Evolutionary conservation across 2,797 vertebrate genomes (phyloP), one percentile per base, ranked within the genome.

Genomic region (Xenopus petersii): DNA sequence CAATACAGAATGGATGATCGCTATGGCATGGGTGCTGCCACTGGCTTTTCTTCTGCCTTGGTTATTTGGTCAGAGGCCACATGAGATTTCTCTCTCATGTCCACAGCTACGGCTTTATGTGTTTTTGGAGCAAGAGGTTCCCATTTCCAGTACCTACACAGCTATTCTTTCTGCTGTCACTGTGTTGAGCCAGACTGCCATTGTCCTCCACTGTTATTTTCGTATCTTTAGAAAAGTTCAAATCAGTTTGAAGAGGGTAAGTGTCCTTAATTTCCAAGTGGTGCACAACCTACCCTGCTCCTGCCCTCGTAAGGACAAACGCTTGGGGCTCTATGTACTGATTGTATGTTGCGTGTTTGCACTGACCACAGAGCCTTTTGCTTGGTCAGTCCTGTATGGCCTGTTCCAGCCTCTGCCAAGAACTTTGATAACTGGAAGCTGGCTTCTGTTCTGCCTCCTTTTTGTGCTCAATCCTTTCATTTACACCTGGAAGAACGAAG

Each of bases 401-500:
- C 88, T 92, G 73, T 91, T 93, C 77, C 84, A 86, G 16, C 89
- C 88, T 0, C 85, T 92, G 63, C 92, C 93, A n/a, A 83, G 82
- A 54, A 88, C 85, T 12, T 79, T 92, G 74, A 89, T 90, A 82
- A 89, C 89, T 12, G 86, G 87, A 68, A 90, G 93, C 73, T 94
- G 93, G 93, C 84, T 94, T 16, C 83, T 94, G 70, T 92, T 94
- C 81, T 93, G 93, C 80, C 82, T 91, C 1, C 88, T 94, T 49
- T 93, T 91, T 0, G 93, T 92, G 16, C 86, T 94, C 83, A 94
- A 94, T 83, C 93, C 93, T 1, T 88, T 94, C 79, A 88, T 95
- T 72, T 94, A 94, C 85, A 95, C 94, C 0, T 94, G 93, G 93
- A 92, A 93, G 79, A 95, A 94, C 75, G 93, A 94, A 84, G 94